Evolutionary conservation across 2,888 invertebrate species (phyloP), one percentile per base, ranked within the genome.

Genomic region (Erebia ligea): DNA sequence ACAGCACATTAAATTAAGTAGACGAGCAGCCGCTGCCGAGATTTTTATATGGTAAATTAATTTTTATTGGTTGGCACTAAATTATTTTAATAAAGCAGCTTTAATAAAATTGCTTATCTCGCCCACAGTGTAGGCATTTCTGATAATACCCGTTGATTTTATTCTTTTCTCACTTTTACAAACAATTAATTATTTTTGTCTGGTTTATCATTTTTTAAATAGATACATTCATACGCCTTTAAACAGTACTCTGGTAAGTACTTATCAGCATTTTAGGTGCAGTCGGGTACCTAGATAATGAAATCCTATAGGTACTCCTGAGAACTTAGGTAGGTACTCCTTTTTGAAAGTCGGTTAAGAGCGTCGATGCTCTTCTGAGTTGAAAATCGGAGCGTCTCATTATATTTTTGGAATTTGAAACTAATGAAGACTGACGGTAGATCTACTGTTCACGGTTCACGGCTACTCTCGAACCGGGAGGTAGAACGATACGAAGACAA

Each of bases 401-500:
- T 13, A 54, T 52, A 17, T 52, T 52, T 17, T 52, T 8, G n/a
- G 52, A 52, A 52, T 17, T 17, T 62, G 1, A 48, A 48, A 21
- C 13, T 63, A 67, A 57, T 58, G 58, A 67, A 61, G 40, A 67
- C 17, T 59, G 50, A 50, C 52, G 59, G n/a, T 52, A 59, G 59
- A 67, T 40, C 65, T 65, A 40, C 25, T 58, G 17, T 59, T 67
- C 17, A 67, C 34, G n/a, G 34, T 67, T 19, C 61, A 52, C 61
- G 40, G 25, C 61, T 61, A 52, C 67, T 59, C 61, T 59, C 67
- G 52, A 19, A 34, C 34, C 34, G 67, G 67, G 50, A 50, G 67
- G 67, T 67, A 52, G 67, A 59, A 61, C 59, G 52, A 73, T 78
- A 80, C 77, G 81, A 80, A 84, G 83, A 83, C 84, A 82, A 84